Base-by-base conservation (phyloP, 2,113 vertebrate species). In the Oxygymnocypris stewartii region DNA sequence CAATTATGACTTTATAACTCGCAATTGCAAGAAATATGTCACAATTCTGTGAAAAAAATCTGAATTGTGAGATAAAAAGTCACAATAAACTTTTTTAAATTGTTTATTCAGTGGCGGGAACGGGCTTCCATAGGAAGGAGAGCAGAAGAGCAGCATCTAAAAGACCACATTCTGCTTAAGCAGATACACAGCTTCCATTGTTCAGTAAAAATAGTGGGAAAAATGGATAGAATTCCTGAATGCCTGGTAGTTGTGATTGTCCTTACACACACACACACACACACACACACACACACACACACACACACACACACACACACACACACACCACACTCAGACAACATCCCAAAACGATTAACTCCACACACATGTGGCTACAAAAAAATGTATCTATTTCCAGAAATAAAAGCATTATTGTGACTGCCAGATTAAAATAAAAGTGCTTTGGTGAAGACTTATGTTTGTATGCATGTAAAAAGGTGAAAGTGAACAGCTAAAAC, bases 141-240 rank as follows among this genome's bases (percentile, higher is more conserved):
- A 75, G 23, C 5, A n/a, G 6, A 25, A 47, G 4, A 42, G 37
- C 37, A 42, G 40, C 37, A n/a, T 42, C n/a, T 49, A 25, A 47
- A 75, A 8, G 42, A 9, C 12, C 23, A 76, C 12, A 28, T 76
- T 57, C 28, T 79, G 51, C 31, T 40, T 61, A 11, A 61, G 78
- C 35, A 80, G 54, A 61, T n/a, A 78, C 51, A 4, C 28, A 14
- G 4, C 1, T 2, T 79, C 40, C 31, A 79, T 40, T 59, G 51
- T 61, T 40, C 59, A 25, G 78, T 59, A 42, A 61, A 31, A 61
- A 23, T 16, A 74, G 20, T 42, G 37, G 71, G 71, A 1, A 12
- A 73, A 74, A 74, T 74, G 4, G 12, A 76, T 25, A 49, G 44
- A 25, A 76, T 28, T 75, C 40, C 74, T 76, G 40, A 76, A 44